Conservation (phyloP, 2,888 invertebrate species). For the Mimas tiliae region DNA sequence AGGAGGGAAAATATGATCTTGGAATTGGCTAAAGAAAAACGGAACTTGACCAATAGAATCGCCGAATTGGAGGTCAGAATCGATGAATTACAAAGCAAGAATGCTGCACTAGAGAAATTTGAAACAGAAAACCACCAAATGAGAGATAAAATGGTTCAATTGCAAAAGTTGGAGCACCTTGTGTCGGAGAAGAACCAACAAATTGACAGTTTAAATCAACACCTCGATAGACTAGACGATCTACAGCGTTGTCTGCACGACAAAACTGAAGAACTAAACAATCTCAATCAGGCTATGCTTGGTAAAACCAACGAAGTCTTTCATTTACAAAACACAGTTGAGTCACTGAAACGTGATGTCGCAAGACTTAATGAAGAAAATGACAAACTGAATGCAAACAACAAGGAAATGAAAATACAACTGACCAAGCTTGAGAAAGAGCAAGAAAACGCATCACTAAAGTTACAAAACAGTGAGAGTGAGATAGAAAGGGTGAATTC, state of each 20-base stretch:
- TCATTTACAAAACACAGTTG: constrained; percentile 69
- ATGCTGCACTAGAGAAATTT: constrained; percentile 63
- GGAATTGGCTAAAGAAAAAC: constrained; percentile 84
- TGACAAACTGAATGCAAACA: constrained; percentile 60
- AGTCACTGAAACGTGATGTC: constrained; percentile 65
- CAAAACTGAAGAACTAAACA: constrained; percentile 77
- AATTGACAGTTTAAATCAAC: constrained; percentile 80
- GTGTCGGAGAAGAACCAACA: constrained; percentile 84
- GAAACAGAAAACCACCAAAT: constrained; percentile 77
- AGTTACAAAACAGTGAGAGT: constrained; percentile 68
- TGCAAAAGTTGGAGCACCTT: constrained; percentile 80
- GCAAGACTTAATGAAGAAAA: constrained; percentile 73
- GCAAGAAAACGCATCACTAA: constrained; percentile 72
- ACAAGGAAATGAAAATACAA: constrained; percentile 69
- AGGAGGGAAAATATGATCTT: constrained; percentile 85
- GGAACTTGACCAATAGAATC: constrained; percentile 75
- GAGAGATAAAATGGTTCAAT: constrained; percentile 74
- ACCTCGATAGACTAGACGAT: constrained; percentile 76
- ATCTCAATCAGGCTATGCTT: constrained; percentile 76
- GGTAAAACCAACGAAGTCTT: constrained; percentile 73
- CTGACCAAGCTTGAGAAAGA: constrained; percentile 76
- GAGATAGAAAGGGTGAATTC: constrained; percentile 70
- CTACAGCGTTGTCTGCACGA: constrained; percentile 79
- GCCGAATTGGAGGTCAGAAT: constrained; percentile 81
- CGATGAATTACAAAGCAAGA: constrained; percentile 76